Evolutionary conservation across 1,140 invertebrate species (phyloP).

Genomic region (Coenobita brevimanus): DNA sequence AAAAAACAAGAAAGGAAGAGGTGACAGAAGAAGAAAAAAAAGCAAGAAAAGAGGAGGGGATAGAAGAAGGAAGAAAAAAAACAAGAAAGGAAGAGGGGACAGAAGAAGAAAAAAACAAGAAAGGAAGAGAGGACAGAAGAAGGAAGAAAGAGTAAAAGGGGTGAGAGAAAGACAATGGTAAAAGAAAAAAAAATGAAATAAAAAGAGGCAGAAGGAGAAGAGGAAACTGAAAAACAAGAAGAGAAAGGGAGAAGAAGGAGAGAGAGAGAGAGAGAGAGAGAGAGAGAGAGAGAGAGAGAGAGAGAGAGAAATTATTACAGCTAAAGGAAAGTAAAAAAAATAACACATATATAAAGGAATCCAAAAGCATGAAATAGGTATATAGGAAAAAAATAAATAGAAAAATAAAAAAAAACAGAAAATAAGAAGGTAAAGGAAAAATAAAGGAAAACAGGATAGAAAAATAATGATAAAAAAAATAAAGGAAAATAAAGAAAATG

Average conservation of each 20-base stretch:
- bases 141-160: too few species aligned
- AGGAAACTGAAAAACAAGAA: not conserved
- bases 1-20: not conserved
- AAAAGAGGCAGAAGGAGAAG: not conserved
- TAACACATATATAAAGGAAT: not conserved
- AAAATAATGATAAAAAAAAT: not conserved
- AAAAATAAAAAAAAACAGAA: too few species aligned
- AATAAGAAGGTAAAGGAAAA: too few species aligned
- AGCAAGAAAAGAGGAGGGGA: not conserved
- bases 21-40: not conserved
- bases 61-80: not conserved
- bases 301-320: too few species aligned
- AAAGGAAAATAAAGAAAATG: constrained; percentile 11
- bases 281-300: too few species aligned
- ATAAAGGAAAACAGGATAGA: not conserved
- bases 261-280: not conserved
- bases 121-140: not conserved
- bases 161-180: not conserved
- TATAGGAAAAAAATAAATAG: not conserved
- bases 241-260: not conserved
- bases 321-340: too few species aligned
- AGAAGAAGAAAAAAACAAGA: not conserved
- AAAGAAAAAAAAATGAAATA: not conserved
- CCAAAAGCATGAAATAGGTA: not conserved
- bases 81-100: not conserved